Evolutionary conservation across 2,888 invertebrate species (phyloP).

Genomic region (Scaptodrosophila latifasciaeformis): DNA sequence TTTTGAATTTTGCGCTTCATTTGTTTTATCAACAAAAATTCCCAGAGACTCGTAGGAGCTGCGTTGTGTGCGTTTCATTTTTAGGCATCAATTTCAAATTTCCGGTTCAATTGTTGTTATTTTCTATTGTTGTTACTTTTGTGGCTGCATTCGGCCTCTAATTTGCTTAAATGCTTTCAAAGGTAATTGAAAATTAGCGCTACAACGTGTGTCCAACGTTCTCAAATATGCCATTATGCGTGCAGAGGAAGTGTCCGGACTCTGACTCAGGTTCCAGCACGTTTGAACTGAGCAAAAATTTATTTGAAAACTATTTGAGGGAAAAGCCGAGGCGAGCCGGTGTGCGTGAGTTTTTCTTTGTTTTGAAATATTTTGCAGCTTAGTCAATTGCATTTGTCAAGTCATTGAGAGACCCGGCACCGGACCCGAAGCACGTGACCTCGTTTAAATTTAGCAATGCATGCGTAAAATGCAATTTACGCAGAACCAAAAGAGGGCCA

Average conservation of each 20-base stretch:
- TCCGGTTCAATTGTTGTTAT: constrained; percentile 47
- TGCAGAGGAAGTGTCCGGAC: background rate
- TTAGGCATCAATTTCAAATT: constrained; percentile 34
- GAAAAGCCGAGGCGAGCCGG: background rate
- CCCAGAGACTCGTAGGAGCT: constrained; percentile 20
- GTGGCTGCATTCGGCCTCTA: constrained; percentile 25
- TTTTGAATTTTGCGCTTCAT: constrained; percentile 49
- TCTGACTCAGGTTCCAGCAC: too few species aligned
- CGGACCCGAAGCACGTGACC: constrained; percentile 35
- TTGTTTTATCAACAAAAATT: constrained; percentile 33
- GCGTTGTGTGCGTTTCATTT: background rate
- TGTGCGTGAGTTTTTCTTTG: constrained; percentile 5
- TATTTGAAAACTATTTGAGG: too few species aligned
- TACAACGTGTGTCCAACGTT: constrained; percentile 1
- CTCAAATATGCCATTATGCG: constrained; percentile 14
- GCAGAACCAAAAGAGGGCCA: constrained; percentile 31
- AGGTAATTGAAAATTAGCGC: constrained; percentile 36
- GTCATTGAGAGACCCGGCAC: constrained; percentile 7
- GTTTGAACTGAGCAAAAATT: too few species aligned
- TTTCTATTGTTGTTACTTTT: constrained; percentile 17
- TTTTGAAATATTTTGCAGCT: constrained; percentile 25
- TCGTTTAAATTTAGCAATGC: constrained; percentile 24
- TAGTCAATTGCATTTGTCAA: constrained; percentile 54
- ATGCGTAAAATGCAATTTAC: constrained; percentile 58
- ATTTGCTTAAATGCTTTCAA: constrained; percentile 46